Conservation (phyloP, 2,888 invertebrate genomes). For the Nematopogon swammerdamellus region DNA sequence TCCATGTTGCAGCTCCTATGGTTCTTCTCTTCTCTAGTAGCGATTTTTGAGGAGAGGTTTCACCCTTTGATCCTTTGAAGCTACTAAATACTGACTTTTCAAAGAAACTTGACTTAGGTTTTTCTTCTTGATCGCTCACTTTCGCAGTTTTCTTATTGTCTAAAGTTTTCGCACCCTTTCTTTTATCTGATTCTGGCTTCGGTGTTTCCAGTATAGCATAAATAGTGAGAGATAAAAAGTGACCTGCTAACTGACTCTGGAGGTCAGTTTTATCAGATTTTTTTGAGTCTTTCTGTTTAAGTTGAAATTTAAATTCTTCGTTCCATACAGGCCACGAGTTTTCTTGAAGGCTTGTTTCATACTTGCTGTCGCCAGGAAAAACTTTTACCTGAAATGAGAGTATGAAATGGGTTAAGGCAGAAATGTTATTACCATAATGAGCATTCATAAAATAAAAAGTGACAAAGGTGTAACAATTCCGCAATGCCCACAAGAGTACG, state of each 20-base stretch:
- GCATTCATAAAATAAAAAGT: no score
- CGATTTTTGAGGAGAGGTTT: conserved; percentile 42
- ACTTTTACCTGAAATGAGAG: conserved; percentile 65
- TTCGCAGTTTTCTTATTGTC: conserved; percentile 32
- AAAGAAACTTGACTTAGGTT: conserved; percentile 48
- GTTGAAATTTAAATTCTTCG: conserved; percentile 69
- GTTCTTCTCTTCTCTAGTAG: conserved; percentile 62
- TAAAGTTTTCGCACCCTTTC: conserved; percentile 30
- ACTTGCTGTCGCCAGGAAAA: conserved; percentile 73
- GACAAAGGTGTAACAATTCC: no score
- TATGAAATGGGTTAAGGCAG: not conserved
- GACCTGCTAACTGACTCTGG: conserved; percentile 60
- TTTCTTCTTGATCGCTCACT: conserved; percentile 43
- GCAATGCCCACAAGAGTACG: no score
- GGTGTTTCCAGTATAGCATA: conserved; percentile 64
- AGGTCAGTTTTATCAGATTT: conserved; percentile 45
- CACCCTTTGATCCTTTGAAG: conserved; percentile 43
- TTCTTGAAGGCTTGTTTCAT: conserved; percentile 69
- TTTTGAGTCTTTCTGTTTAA: conserved; percentile 53
- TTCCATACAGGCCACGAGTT: conserved; percentile 80
- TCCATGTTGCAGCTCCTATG: conserved; percentile 66
- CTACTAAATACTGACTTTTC: conserved; percentile 43
- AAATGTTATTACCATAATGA: no score
- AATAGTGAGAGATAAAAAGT: conserved; percentile 65
- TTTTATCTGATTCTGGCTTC: conserved; percentile 34